Evolutionary conservation across 1,140 invertebrate genomes (phyloP).

Genomic region (Cydia pomonella): DNA sequence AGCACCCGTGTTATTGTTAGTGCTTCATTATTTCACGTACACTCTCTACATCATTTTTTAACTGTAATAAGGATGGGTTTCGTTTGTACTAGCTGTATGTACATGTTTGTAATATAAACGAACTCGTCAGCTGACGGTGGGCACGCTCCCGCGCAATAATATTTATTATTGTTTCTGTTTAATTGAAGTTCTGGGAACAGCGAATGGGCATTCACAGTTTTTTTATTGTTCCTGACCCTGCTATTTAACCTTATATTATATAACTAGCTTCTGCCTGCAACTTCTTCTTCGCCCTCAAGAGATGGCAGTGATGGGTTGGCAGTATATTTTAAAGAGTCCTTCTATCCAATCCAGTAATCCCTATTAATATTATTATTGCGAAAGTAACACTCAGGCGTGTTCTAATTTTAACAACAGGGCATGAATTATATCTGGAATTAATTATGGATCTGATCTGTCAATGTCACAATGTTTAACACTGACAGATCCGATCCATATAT

Average conservation of each 20-base stretch:
- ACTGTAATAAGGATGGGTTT: not conserved
- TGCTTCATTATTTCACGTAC: slow-evolving; percentile 25
- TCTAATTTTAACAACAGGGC: too few relatives aligned
- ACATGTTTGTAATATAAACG: not conserved
- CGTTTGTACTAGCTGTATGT: not conserved
- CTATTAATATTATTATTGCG: too few relatives aligned
- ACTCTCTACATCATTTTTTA: not conserved
- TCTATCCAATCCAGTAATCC: too few relatives aligned
- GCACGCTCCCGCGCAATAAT: not conserved
- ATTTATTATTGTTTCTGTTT: not conserved
- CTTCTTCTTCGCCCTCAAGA: too few relatives aligned
- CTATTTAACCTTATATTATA: not conserved
- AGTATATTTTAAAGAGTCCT: too few relatives aligned
- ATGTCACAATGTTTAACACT: too few relatives aligned
- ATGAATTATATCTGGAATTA: too few relatives aligned
- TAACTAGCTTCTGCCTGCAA: too few relatives aligned
- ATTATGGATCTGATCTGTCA: too few relatives aligned
- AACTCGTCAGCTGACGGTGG: slow-evolving; percentile 11
- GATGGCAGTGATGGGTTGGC: too few relatives aligned
- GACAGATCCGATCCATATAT: too few relatives aligned
- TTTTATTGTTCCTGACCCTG: not conserved
- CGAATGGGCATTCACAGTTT: not conserved
- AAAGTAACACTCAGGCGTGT: too few relatives aligned
- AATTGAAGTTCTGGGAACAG: not conserved
- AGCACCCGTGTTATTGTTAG: slow-evolving; percentile 13